phyloP scores from a whole-genome alignment of 1,140 invertebrate species.

The Drosophila parabipectinata region DNA sequence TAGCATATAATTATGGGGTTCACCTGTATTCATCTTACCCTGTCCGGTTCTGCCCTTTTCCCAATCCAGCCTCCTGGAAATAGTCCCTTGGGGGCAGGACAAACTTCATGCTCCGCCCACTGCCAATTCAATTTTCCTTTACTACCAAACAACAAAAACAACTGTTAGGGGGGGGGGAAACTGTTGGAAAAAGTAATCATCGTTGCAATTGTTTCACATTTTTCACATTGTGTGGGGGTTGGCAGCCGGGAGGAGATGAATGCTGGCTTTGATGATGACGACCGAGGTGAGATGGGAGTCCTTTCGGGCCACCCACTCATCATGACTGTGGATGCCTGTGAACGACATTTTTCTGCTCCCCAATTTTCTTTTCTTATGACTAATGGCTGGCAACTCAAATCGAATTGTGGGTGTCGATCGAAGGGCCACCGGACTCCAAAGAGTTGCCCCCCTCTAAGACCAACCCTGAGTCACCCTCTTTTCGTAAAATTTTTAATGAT shows the following conservation, averaged over 20 bases:
- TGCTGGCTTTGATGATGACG: slow-evolving; percentile 74
- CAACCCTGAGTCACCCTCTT: slow-evolving; percentile 27
- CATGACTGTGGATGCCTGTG: slow-evolving; percentile 60
- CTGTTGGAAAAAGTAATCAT: slow-evolving; percentile 77
- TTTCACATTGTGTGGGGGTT: slow-evolving; percentile 52
- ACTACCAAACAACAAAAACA: slow-evolving; percentile 54
- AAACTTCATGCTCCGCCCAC: slow-evolving; percentile 38
- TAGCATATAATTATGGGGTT: slow-evolving; percentile 78
- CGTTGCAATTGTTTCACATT: slow-evolving; percentile 82
- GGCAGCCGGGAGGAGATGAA: slow-evolving; percentile 56
- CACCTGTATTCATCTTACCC: slow-evolving; percentile 40
- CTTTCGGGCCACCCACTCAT: slow-evolving; percentile 28
- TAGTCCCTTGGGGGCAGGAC: slow-evolving; percentile 34
- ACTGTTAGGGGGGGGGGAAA: slow-evolving; percentile 30
- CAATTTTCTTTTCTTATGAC: slow-evolving; percentile 51
- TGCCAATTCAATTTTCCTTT: slow-evolving; percentile 78
- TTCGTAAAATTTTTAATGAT: slow-evolving; percentile 43
- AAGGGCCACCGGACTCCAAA: slow-evolving; percentile 24
- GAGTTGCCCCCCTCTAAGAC: slow-evolving; percentile 32
- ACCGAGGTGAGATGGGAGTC: slow-evolving; percentile 20
- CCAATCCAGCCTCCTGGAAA: slow-evolving; percentile 1
- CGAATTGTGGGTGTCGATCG: slow-evolving; percentile 60
- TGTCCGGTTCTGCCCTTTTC: not conserved
- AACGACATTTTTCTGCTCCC: slow-evolving; percentile 60
- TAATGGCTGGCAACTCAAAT: slow-evolving; percentile 61